Percentiles rank a stretch among this genome's conserved stretches.
phyloP scores from a whole-genome alignment of 2,888 invertebrate species.

The Cerceris rybyensis region DNA sequence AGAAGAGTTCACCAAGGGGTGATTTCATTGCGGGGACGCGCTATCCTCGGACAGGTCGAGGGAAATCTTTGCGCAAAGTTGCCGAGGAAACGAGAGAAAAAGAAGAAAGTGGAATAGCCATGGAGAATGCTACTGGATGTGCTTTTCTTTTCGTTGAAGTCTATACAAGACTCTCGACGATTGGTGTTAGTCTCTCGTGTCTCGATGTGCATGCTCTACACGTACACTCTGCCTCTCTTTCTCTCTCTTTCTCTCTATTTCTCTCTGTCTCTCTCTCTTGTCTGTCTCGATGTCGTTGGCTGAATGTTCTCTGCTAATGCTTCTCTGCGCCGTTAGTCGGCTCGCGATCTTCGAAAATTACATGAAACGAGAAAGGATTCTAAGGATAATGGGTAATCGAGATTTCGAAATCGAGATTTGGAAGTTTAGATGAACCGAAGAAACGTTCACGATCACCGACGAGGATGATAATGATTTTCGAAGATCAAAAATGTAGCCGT shows the following conservation, averaged over 20 bases:
- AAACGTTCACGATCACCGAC: not conserved
- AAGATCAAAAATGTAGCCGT: slow-evolving; percentile 68
- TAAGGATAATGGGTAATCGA: no score
- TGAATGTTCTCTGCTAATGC: slow-evolving; percentile 45
- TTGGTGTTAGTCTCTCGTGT: slow-evolving; percentile 63
- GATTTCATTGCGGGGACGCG: no score
- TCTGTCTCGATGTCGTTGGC: slow-evolving; percentile 43
- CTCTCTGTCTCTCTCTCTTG: slow-evolving; percentile 35
- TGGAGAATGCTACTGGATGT: slow-evolving; percentile 9
- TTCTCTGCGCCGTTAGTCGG: no score
- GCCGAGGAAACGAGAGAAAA: no score
- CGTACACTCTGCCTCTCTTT: slow-evolving; percentile 65
- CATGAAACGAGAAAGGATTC: no score
- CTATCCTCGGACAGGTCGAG: no score
- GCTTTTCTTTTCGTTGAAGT: not conserved
- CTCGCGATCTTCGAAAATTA: slow-evolving; percentile 72
- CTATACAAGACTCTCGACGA: slow-evolving; percentile 28
- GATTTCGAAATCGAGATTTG: no score
- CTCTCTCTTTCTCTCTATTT: slow-evolving; percentile 72
- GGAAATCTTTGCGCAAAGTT: no score
- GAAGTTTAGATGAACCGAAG: no score
- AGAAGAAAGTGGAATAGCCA: no score
- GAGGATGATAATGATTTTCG: slow-evolving; percentile 71
- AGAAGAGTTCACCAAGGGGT: no score
- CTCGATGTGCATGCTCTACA: slow-evolving; percentile 71